Percentiles rank a stretch among this genome's conserved stretches.
Evolutionary conservation across 2,888 invertebrate species (phyloP).

Genomic region (Metacarcinus magister): DNA sequence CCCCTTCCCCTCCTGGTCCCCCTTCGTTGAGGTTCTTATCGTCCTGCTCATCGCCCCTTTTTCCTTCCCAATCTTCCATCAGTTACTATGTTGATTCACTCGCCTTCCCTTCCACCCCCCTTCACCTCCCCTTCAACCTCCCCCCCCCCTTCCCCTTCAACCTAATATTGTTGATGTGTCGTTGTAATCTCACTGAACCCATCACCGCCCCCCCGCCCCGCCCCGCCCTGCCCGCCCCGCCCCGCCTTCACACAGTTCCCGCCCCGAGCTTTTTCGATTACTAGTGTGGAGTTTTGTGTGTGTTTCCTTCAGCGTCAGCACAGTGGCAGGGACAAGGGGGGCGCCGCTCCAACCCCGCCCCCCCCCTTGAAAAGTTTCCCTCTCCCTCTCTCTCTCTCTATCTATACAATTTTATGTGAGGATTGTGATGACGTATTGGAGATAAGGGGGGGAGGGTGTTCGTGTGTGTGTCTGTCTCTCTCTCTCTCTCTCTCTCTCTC

Average conservation of each 20-base stretch:
- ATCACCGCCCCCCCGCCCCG: background rate
- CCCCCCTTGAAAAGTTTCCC: no score
- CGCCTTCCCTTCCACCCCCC: background rate
- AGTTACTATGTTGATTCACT: constrained; percentile 42
- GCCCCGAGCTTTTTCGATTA: background rate
- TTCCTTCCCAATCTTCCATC: constrained; percentile 38
- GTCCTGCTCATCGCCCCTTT: background rate
- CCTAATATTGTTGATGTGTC: constrained; percentile 40
- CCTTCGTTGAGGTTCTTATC: background rate
- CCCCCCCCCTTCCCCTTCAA: background rate
- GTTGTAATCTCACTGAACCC: background rate
- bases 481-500: constrained; percentile 42
- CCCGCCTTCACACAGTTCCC: background rate
- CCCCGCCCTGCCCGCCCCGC: background rate
- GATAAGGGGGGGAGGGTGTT: background rate
- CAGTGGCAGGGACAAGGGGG: background rate
- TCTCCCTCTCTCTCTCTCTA: no score
- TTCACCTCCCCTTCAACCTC: no score
- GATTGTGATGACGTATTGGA: no score
- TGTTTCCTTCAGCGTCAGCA: background rate
- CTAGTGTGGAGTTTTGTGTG: background rate
- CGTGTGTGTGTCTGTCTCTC: constrained; percentile 13
- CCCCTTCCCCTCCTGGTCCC: background rate
- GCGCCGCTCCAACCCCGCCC: no score
- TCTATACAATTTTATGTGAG: no score